These are phyloP conservation scores for Papilio protenor DNA, from an alignment of 2,888 invertebrate genomes.

Conservation along the genomic window DNA sequence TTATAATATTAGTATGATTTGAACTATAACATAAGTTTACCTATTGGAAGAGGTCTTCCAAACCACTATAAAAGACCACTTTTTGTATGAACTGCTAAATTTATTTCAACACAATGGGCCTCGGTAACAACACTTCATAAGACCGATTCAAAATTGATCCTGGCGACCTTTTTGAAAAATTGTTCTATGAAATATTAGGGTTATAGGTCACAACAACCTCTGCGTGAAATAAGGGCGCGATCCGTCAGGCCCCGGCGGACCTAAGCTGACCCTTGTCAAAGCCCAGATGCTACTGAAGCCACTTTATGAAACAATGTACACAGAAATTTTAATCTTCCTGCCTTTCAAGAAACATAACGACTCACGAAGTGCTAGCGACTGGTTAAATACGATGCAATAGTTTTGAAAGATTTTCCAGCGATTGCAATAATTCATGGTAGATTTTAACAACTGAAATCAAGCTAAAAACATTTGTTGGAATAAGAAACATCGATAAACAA, in stretches of 20 bases:
- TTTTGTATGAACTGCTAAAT: background rate
- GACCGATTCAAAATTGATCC: background rate
- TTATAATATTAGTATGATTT: too few species aligned
- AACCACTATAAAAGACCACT: background rate
- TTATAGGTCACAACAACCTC: constrained; percentile 35
- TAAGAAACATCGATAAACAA: too few species aligned
- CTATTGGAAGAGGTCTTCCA: background rate
- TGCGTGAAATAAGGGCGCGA: constrained; percentile 46
- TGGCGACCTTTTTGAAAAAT: constrained; percentile 3
- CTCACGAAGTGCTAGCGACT: constrained; percentile 36
- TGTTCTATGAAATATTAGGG: constrained; percentile 21
- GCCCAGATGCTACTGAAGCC: constrained; percentile 66
- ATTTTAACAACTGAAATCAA: too few species aligned
- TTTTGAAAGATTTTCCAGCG: too few species aligned
- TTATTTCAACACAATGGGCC: background rate
- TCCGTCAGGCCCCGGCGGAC: constrained; percentile 63
- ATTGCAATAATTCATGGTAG: too few species aligned
- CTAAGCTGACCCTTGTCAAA: constrained; percentile 70
- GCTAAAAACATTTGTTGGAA: too few species aligned
- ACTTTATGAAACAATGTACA: constrained; percentile 74
- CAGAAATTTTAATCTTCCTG: constrained; percentile 72
- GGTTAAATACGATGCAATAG: constrained; percentile 7
- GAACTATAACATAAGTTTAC: too few species aligned
- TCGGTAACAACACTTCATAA: background rate
- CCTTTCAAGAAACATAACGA: constrained; percentile 34